Conservation (phyloP, 2,797 vertebrate species). For the Limosa lapponica region DNA sequence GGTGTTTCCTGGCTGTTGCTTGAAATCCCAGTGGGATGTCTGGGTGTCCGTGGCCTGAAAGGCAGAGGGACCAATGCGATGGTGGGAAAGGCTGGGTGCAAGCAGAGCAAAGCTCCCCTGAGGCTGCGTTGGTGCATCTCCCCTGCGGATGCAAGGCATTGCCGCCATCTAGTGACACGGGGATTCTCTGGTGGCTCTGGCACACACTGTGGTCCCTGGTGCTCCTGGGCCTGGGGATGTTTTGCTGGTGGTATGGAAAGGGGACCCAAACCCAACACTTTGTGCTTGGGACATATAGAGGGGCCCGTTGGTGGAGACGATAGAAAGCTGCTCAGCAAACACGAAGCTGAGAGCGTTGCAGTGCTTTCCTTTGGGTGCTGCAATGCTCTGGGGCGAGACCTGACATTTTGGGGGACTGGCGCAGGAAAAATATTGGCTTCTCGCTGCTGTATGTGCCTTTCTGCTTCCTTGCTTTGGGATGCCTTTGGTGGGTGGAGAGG, state of each 20-base stretch:
- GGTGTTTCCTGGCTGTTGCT: not conserved
- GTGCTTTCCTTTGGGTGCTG: not conserved
- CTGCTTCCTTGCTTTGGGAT: not conserved
- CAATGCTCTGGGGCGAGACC: rapidly evolving
- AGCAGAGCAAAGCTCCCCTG: not conserved
- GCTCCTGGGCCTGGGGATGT: not conserved
- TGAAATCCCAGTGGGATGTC: not conserved
- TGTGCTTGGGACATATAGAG: rapidly evolving
- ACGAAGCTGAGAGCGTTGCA: rapidly evolving
- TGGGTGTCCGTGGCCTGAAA: rapidly evolving
- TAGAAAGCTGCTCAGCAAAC: not conserved
- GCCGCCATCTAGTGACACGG: constrained; percentile 29
- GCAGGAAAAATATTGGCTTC: not conserved
- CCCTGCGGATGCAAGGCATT: not conserved
- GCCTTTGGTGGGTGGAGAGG: not conserved
- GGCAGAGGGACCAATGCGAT: rapidly evolving
- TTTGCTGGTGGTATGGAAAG: rapidly evolving
- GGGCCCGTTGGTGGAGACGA: not conserved
- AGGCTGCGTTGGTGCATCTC: rapidly evolving
- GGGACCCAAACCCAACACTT: rapidly evolving
- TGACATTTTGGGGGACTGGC: not conserved
- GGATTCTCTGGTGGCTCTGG: not conserved
- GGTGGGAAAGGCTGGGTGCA: not conserved
- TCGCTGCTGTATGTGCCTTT: not conserved
- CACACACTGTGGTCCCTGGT: not conserved